Percentiles rank a stretch among this genome's conserved stretches.
Evolutionary conservation across 2,797 vertebrate genomes (phyloP).

Genomic region (Ataeniobius toweri): DNA sequence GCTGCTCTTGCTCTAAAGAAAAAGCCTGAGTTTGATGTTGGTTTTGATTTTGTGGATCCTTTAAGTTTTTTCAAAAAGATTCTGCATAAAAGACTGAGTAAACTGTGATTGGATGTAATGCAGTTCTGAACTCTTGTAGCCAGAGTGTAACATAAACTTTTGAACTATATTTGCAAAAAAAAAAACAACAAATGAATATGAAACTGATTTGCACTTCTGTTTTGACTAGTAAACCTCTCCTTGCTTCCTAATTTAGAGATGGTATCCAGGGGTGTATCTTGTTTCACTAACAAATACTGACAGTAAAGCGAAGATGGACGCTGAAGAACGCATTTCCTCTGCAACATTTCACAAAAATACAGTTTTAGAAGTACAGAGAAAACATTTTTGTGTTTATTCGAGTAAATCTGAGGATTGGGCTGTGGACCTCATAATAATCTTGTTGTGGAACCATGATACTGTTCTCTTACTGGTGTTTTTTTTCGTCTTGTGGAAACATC

Average conservation of each 20-base stretch:
- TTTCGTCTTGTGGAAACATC: neutral
- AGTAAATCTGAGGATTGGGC: neutral
- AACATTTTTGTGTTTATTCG: neutral
- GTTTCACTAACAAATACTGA: neutral
- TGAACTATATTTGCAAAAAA: neutral
- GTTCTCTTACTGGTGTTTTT: neutral
- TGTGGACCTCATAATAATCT: neutral
- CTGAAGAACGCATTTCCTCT: neutral
- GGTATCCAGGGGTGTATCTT: neutral
- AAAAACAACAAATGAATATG: neutral
- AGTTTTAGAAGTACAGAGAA: neutral
- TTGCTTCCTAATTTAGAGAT: neutral
- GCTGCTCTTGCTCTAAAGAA: slow-evolving; percentile 79
- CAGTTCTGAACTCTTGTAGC: neutral
- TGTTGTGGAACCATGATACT: neutral
- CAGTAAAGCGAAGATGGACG: neutral
- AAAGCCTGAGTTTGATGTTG: slow-evolving; percentile 83
- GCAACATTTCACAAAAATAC: neutral
- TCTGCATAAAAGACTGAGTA: slow-evolving; percentile 74
- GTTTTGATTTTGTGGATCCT: slow-evolving; percentile 80
- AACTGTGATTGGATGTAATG: slow-evolving; percentile 78
- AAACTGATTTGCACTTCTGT: neutral
- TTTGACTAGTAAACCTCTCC: neutral
- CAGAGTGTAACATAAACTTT: neutral
- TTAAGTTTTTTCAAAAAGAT: slow-evolving; percentile 67